Evolutionary conservation across 1,140 invertebrate species (phyloP), one percentile per base, ranked within the genome.

Genomic region (Orius laevigatus): DNA sequence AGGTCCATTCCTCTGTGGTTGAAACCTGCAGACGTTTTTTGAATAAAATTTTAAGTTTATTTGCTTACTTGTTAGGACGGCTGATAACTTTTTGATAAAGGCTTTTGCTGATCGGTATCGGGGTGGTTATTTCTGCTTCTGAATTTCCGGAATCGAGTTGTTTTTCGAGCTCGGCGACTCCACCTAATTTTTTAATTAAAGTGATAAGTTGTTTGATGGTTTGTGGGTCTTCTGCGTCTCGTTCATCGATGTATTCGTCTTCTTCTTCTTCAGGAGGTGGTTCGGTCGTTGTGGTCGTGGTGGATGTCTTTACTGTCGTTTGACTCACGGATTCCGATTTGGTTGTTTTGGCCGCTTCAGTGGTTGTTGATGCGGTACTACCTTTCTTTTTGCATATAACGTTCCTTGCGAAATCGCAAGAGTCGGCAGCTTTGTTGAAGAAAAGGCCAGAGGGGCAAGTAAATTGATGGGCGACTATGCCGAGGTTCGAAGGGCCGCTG

Each of bases 381-480:
- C 71, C 70, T 0, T 69, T 67, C 56, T 69, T 74, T 59, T 72
- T 58, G 61, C 89, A 93, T 12, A 80, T 67, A 0, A 92, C 88
- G 60, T 92, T 91, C 45, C 85, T 71, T 0, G 84, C 76, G 60
- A 91, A 92, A 60, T 94, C 88, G 60, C 89, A 94, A 3, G 87
- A 90, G 60, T 92, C 87, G 0, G 87, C 84, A 4, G 75, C 75
- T 56, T 89, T 89, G 64, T 91, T 93, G 66, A 93, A 94, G 59
- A 79, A 86, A 12, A 94, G 65, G 35, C 84, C 81, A 48, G 86
- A 86, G 0, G 89, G 88, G 61, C 90, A 94, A 2, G 86, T 92
- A 59, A 94, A 94, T 57, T 88, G 83, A 69, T 93, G 87, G 6
- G 87, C 85, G 14, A 93, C 84, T 39, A 92, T 80, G 39, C 88